Conservation (phyloP, 2,888 invertebrate genomes). For the Cryptus viduatorius region DNA sequence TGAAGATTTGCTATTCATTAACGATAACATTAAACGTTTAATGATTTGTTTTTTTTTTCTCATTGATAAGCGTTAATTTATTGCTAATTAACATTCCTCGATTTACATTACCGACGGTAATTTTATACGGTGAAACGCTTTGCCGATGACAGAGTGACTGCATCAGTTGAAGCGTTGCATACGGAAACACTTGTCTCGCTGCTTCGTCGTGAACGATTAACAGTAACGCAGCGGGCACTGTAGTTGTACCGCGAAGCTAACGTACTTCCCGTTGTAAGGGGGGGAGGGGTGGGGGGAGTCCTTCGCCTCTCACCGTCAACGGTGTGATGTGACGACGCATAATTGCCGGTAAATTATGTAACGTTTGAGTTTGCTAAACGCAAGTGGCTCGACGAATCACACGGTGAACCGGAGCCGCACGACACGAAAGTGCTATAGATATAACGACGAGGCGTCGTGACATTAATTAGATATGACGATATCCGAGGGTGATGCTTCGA, state of each 20-base stretch:
- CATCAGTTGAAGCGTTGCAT: conserved; percentile 3
- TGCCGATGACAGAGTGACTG: not conserved
- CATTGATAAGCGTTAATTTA: conserved; percentile 39
- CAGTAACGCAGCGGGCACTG: conserved; percentile 61
- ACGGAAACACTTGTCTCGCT: conserved; percentile 13
- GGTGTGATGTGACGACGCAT: conserved; percentile 76
- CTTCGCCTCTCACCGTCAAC: conserved; percentile 62
- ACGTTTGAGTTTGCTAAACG: conserved; percentile 74
- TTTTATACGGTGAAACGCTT: conserved; percentile 65
- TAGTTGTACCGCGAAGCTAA: conserved; percentile 68
- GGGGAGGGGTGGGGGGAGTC: not conserved
- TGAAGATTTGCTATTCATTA: not conserved
- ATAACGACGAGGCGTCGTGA: conserved; percentile 21
- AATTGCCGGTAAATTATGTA: conserved; percentile 75
- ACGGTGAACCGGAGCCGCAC: conserved; percentile 49
- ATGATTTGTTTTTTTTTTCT: conserved; percentile 14
- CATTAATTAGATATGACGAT: conserved; percentile 66
- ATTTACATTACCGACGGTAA: conserved; percentile 68
- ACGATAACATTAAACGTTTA: too few relatives aligned
- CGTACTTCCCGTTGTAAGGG: conserved; percentile 3
- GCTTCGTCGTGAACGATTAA: conserved; percentile 10
- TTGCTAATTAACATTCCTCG: conserved; percentile 51
- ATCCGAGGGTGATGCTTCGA: conserved; percentile 17
- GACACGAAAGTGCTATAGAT: not conserved
- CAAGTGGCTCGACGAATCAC: conserved; percentile 66